Percentiles rank a stretch among this genome's conserved stretches.
Conservation (phyloP, 1,140 invertebrate genomes). For the Physella acuta region DNA sequence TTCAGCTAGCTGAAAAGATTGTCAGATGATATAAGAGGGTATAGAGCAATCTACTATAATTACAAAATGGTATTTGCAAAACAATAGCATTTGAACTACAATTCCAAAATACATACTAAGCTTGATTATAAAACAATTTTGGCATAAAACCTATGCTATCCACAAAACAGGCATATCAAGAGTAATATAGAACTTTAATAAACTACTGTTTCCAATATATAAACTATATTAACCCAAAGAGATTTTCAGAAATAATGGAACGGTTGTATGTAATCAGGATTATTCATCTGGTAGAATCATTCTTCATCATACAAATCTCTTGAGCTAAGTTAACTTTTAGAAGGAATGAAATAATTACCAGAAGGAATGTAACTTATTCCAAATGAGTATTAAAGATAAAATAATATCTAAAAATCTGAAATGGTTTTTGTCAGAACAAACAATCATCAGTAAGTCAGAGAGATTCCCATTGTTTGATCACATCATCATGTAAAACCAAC, state of each 20-base stretch:
- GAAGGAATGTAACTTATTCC: not conserved
- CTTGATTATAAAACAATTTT: not conserved
- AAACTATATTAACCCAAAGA: not conserved
- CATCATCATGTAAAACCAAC: not conserved
- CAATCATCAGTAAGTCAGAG: slow-evolving; percentile 9
- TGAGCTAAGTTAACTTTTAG: not conserved
- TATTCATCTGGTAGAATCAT: not conserved
- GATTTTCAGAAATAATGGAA: not conserved
- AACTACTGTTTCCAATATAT: not conserved
- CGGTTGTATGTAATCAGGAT: not conserved
- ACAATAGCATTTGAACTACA: too few species aligned
- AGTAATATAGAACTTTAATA: not conserved
- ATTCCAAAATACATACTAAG: too few species aligned
- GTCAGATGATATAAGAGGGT: too few species aligned
- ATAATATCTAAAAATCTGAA: not conserved
- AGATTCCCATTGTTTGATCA: slow-evolving; percentile 15
- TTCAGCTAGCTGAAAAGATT: too few species aligned
- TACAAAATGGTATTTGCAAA: too few species aligned
- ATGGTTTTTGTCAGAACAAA: slow-evolving; percentile 4
- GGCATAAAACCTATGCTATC: not conserved
- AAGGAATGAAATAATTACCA: not conserved
- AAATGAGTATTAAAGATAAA: not conserved
- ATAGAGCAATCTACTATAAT: too few species aligned
- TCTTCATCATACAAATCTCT: not conserved
- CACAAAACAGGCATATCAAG: not conserved